Percentiles rank a stretch among this genome's conserved stretches.
Evolutionary conservation across 30 jellyfish, hydroid and myxozoan genomes (phyloP).

Genomic region (Phacellophora camtschatica): DNA sequence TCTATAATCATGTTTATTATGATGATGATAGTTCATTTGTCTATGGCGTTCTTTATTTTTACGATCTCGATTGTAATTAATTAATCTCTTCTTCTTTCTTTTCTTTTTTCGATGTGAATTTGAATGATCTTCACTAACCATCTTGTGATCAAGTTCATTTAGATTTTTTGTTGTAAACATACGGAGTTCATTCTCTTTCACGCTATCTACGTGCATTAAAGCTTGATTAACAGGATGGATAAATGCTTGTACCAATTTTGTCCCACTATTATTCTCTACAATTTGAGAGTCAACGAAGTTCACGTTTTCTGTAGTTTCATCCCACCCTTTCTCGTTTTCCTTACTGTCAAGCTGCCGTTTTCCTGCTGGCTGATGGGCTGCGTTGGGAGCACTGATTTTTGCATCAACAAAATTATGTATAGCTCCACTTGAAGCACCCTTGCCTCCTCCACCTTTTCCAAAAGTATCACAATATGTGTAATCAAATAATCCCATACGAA

Average conservation of each 20-base stretch:
- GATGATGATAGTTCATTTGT: neutral
- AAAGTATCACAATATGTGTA: constrained; percentile 83
- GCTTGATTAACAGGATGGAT: too few species aligned
- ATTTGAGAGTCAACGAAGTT: too few species aligned
- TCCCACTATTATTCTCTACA: too few species aligned
- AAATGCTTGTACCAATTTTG: too few species aligned
- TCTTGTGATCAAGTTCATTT: neutral
- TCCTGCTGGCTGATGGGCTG: constrained; percentile 44
- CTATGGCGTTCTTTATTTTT: neutral
- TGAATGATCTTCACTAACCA: neutral
- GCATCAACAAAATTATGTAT: constrained; percentile 28
- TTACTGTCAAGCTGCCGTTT: neutral
- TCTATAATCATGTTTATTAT: neutral
- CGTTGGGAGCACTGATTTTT: constrained; percentile 42
- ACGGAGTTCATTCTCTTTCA: too few species aligned
- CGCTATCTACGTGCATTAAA: too few species aligned
- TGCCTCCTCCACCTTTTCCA: constrained; percentile 91
- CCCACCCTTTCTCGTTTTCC: neutral
- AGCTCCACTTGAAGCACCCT: constrained; percentile 80
- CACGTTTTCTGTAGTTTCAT: neutral
- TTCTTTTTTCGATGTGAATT: neutral
- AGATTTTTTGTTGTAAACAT: too few species aligned
- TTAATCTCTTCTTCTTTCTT: neutral
- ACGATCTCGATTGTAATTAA: neutral
- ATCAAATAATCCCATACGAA: constrained; percentile 67